Conservation (phyloP, 2,888 invertebrate genomes). For the Esperia sulphurella region DNA sequence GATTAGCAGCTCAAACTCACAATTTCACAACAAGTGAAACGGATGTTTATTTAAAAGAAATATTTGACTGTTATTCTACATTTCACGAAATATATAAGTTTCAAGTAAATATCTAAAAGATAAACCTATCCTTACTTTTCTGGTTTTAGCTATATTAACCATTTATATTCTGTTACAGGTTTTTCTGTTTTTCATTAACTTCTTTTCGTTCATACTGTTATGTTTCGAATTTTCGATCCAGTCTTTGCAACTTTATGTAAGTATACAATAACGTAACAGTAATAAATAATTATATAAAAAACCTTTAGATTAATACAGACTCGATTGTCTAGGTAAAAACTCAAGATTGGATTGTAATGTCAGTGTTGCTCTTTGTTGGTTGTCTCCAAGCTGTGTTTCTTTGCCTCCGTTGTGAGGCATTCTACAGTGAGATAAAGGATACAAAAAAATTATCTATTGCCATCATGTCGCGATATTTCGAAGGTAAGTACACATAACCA, state of each 20-base stretch:
- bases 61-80: slow-evolving; percentile 7
- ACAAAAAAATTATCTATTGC: slow-evolving; percentile 7
- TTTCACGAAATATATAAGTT: slow-evolving; percentile 7
- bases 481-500: neutral
- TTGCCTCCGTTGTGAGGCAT: slow-evolving; percentile 2
- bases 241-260: neutral
- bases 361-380: neutral
- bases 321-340: neutral
- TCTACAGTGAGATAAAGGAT: slow-evolving; percentile 3
- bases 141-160: neutral
- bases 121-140: neutral
- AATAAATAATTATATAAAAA: no score
- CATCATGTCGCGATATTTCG: neutral
- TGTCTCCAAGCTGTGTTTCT: slow-evolving; percentile 2
- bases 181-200: slow-evolving; percentile 2
- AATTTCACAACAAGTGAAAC: slow-evolving; percentile 1
- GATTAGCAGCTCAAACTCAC: neutral
- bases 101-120: slow-evolving; percentile 4
- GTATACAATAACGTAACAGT: no score
- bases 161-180: neutral
- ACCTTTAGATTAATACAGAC: no score
- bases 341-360: neutral
- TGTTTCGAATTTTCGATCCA: slow-evolving; percentile 1
- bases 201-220: neutral
- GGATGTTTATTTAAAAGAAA: slow-evolving; percentile 5